Conservation (phyloP, 2,797 vertebrate genomes). For the Rhinoraja longicauda region DNA sequence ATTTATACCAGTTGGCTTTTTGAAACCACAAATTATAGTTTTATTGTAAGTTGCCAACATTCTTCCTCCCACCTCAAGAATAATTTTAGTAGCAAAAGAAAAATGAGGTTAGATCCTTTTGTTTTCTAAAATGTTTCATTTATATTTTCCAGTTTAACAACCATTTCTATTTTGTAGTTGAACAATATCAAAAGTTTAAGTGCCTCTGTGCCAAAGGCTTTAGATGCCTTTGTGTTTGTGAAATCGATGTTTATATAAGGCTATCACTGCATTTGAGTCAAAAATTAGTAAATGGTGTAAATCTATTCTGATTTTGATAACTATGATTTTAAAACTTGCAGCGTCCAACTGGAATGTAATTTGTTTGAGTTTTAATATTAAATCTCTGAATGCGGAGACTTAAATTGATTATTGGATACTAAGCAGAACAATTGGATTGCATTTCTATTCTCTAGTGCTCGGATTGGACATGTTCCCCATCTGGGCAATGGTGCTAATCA, state of each 20-base stretch:
- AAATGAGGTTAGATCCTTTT: neutral
- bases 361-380: neutral
- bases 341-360: neutral
- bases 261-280: neutral
- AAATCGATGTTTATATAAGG: neutral
- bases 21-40: no score
- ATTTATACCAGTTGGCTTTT: no score
- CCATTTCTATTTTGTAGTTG: neutral
- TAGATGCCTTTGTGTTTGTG: neutral
- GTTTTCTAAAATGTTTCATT: neutral
- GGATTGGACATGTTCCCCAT: slow-evolving; percentile 84
- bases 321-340: no score
- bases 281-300: neutral
- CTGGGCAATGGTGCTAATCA: slow-evolving; percentile 82
- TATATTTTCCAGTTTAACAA: neutral
- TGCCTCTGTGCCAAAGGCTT: neutral
- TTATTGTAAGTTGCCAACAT: neutral
- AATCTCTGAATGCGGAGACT: neutral
- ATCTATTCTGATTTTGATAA: neutral
- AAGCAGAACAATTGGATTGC: slow-evolving; percentile 34
- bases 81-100: neutral
- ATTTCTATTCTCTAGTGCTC: slow-evolving; percentile 77
- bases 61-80: neutral
- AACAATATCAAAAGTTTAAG: neutral
- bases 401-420: neutral